Base-by-base conservation (phyloP, 2,888 invertebrate species). In the Pseudeuparius sepicola region DNA sequence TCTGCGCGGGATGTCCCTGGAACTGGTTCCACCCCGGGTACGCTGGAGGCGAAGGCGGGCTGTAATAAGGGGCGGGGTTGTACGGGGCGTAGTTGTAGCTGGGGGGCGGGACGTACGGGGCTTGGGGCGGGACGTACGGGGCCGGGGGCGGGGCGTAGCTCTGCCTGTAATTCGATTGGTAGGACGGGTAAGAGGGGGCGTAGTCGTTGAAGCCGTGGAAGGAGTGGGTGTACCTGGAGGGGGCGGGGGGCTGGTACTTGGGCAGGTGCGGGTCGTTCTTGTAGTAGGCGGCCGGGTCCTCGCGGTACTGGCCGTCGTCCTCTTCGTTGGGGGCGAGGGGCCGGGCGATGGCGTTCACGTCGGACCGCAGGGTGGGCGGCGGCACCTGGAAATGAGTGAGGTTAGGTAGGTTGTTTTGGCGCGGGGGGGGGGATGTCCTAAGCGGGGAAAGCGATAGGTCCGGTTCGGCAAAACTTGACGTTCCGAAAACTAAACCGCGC, bases 291-390 rank as follows among this genome's bases (percentile, higher is more conserved):
- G 73, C 72, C 0, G 87, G 87, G 57, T 87, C 86, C 55, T 87
- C 87, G 27, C 84, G 69, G 61, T 87, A 87, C 52, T 87, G 86
- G 0, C 87, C 87, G 53, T 87, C 87, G 53, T 87, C 87, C 52
- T 83, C 75, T 53, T 81, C 77, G 41, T 74, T 71, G 24, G 75
- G 75, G 4, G 67, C 68, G 37, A 66, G 47, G 1, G 67, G 63
- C 45, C 49, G 46, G 16, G 34, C 33, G n/a, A n/a, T n/a, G 4
- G 48, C 46, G 30, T 49, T 38, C 2, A 41, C 65, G 28, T 68
- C 70, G 39, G 67, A 68, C 31, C 53, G 60, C 12, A 79, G 52
- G 1, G 84, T 79, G 4, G 86, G 82, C n/a, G 87, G 86, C 1
- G 87, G 79, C 1, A 86, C 86, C 63, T 80, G 80, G 53, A 88